These are phyloP conservation scores for Thamnophis elegans DNA, from an alignment of 2,797 vertebrate species.

Conservation along the genomic window DNA sequence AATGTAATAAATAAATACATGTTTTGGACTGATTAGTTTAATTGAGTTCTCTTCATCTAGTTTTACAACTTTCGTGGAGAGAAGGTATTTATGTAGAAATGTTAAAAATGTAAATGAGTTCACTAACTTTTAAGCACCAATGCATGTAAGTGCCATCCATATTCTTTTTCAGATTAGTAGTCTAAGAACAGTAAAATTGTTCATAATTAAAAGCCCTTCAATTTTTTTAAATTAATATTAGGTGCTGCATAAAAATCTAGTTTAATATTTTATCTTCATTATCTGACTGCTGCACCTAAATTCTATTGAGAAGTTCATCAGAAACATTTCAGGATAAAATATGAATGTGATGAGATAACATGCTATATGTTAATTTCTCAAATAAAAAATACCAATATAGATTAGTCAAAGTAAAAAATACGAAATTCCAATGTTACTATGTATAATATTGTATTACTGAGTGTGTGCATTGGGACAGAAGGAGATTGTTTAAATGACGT, in stretches of 20 bases:
- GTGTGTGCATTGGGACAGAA: slow-evolving; percentile 30
- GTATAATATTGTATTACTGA: slow-evolving; percentile 21
- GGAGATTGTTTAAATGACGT: slow-evolving; percentile 46
- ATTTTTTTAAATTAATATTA: neutral
- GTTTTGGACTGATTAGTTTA: neutral
- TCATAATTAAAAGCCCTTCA: neutral
- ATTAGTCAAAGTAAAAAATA: slow-evolving; percentile 33
- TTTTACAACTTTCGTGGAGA: neutral
- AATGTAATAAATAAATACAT: neutral
- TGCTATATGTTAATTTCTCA: slow-evolving; percentile 35
- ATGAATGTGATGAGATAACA: slow-evolving; percentile 25
- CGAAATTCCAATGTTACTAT: slow-evolving; percentile 41
- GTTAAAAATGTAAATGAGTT: neutral
- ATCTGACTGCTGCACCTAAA: neutral
- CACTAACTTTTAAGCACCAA: neutral
- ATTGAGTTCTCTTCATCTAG: neutral
- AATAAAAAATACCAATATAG: slow-evolving; percentile 29
- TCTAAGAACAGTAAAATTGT: neutral
- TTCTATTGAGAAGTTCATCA: slow-evolving; percentile 36
- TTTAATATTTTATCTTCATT: neutral
- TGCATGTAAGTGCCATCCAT: neutral
- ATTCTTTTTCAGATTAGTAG: neutral
- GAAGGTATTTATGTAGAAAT: neutral
- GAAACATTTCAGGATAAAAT: slow-evolving; percentile 16
- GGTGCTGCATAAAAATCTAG: neutral